phyloP scores from a whole-genome alignment of 2,888 invertebrate species.

The Molanna angustata region DNA sequence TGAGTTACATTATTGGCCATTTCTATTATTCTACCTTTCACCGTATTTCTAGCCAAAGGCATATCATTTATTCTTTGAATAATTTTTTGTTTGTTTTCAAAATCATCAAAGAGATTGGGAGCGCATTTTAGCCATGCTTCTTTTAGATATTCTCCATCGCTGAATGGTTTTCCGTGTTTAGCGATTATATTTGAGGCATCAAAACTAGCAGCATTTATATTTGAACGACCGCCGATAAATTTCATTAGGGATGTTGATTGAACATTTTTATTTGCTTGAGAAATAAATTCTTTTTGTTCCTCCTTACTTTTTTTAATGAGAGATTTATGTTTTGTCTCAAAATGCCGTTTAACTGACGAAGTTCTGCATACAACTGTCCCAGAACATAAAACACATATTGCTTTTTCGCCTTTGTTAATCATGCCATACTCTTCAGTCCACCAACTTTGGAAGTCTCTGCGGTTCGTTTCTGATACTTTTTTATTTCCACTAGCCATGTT shows the following conservation, averaged over 20 bases:
- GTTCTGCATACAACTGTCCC: slow-evolving; percentile 34
- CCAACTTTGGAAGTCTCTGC: slow-evolving; percentile 27
- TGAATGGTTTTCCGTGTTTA: slow-evolving; percentile 19
- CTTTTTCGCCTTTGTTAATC: slow-evolving; percentile 23
- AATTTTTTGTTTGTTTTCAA: slow-evolving; percentile 21
- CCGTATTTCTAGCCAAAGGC: slow-evolving; percentile 15
- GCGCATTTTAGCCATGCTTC: slow-evolving; percentile 24
- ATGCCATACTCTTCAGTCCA: slow-evolving; percentile 25
- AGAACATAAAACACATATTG: slow-evolving; percentile 28
- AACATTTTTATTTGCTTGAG: slow-evolving; percentile 31
- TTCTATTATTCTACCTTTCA: slow-evolving; percentile 12
- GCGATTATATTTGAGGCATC: slow-evolving; percentile 9
- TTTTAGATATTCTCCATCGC: slow-evolving; percentile 11
- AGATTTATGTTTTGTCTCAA: slow-evolving; percentile 33
- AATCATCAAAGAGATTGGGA: slow-evolving; percentile 18
- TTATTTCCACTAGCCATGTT: slow-evolving; percentile 13
- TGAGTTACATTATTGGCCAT: slow-evolving; percentile 27
- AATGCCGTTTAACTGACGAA: slow-evolving; percentile 33
- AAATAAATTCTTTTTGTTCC: slow-evolving; percentile 34
- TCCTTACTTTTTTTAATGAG: slow-evolving; percentile 28
- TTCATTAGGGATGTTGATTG: slow-evolving; percentile 33
- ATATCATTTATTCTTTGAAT: slow-evolving; percentile 17
- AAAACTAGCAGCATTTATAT: slow-evolving; percentile 32
- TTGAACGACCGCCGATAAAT: slow-evolving; percentile 32
- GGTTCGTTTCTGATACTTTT: slow-evolving; percentile 21